These are phyloP conservation scores for Antheraea pernyi DNA, from an alignment of 1,140 invertebrate genomes.

Conservation along the genomic window DNA sequence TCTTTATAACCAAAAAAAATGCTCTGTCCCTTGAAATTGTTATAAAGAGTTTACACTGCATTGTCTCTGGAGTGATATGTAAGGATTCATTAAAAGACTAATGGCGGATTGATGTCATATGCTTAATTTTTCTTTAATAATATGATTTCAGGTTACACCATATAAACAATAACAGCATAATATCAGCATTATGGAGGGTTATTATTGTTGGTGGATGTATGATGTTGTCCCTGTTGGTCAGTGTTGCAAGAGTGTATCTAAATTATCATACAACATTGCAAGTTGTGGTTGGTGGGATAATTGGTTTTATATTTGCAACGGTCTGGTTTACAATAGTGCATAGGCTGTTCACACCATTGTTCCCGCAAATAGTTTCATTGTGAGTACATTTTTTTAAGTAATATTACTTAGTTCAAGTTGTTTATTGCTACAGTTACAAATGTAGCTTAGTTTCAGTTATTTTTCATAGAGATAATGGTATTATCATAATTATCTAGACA, in stretches of 20 bases:
- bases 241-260: slow-evolving; percentile 89
- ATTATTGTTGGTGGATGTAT: slow-evolving; percentile 83
- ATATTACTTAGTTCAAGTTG: too few species aligned
- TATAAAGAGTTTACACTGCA: too few species aligned
- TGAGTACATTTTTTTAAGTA: slow-evolving; percentile 74
- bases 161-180: slow-evolving; percentile 86
- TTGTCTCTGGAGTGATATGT: too few species aligned
- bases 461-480: too few species aligned
- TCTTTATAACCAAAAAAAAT: too few species aligned
- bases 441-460: too few species aligned
- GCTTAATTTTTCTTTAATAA: neutral
- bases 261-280: slow-evolving; percentile 92
- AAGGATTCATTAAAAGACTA: too few species aligned
- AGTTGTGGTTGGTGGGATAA: slow-evolving; percentile 87
- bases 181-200: slow-evolving; percentile 87
- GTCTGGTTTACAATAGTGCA: slow-evolving; percentile 91
- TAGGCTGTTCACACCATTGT: slow-evolving; percentile 89
- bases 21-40: too few species aligned
- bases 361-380: slow-evolving; percentile 92
- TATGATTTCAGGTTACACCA: slow-evolving; percentile 86
- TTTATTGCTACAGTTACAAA: too few species aligned
- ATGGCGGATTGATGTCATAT: neutral
- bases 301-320: slow-evolving; percentile 85
- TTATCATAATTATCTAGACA: too few species aligned
- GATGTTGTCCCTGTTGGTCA: slow-evolving; percentile 82